Evolutionary conservation across 2,888 invertebrate species (phyloP).

Genomic region (Chaetogeoica ovagalla): DNA sequence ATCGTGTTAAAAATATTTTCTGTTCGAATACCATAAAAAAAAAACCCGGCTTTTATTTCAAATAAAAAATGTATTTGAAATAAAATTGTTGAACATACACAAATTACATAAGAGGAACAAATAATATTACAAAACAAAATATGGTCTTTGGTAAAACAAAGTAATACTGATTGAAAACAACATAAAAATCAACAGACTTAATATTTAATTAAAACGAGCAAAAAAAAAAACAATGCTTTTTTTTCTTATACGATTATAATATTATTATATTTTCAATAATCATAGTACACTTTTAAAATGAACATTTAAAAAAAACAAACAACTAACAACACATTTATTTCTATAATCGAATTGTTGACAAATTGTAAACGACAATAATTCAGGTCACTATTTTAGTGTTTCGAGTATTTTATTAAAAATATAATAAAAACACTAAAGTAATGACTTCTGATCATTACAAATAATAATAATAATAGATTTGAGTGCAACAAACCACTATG

Average conservation of each 20-base stretch:
- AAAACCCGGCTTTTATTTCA: too few species aligned
- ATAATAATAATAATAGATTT: too few species aligned
- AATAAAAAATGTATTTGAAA: neutral
- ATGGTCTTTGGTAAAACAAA: neutral
- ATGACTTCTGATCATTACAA: too few species aligned
- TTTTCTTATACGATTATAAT: too few species aligned
- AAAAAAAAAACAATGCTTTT: neutral
- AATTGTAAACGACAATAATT: neutral
- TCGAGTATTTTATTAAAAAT: too few species aligned
- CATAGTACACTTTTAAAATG: neutral
- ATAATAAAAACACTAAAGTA: too few species aligned
- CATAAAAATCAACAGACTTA: neutral
- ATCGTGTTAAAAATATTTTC: too few species aligned
- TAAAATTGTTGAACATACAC: neutral
- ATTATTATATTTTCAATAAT: too few species aligned
- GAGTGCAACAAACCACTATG: too few species aligned
- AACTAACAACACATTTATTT: neutral
- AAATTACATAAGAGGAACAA: constrained; percentile 6
- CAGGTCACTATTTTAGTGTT: too few species aligned
- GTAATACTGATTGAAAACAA: neutral
- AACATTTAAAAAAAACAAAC: neutral
- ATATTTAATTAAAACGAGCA: neutral
- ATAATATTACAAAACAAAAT: constrained; percentile 19
- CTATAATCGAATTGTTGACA: neutral
- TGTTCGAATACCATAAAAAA: too few species aligned